phyloP scores from a whole-genome alignment of 2,888 invertebrate species.

The Xestia xanthographa region DNA sequence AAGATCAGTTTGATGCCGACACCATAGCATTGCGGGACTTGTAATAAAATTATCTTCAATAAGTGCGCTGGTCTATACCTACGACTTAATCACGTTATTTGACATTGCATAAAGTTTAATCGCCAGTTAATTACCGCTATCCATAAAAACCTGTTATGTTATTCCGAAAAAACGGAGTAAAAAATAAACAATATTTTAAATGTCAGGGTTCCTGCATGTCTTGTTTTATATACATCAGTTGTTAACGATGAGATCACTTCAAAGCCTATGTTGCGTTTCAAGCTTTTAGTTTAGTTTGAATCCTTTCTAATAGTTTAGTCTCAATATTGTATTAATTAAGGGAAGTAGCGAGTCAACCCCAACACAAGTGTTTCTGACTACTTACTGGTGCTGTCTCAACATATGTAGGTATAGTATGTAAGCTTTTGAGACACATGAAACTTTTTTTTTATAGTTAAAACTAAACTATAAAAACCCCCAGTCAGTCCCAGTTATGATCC shows the following conservation, averaged over 20 bases:
- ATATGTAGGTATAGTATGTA: too few species aligned
- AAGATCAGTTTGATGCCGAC: slow-evolving; percentile 19
- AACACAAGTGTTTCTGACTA: too few species aligned
- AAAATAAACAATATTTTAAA: background rate
- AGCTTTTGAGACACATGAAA: too few species aligned
- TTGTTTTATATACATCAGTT: background rate
- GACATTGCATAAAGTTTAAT: too few species aligned
- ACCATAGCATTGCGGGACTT: slow-evolving; percentile 6
- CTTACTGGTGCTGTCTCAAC: too few species aligned
- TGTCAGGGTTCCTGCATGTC: background rate
- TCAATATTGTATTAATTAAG: too few species aligned
- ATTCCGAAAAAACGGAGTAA: background rate
- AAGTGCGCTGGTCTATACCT: background rate
- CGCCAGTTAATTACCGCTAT: background rate
- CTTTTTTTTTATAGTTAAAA: too few species aligned
- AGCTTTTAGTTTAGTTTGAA: too few species aligned
- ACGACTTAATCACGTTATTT: background rate
- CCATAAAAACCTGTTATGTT: background rate
- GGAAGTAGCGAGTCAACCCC: too few species aligned
- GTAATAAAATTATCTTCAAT: background rate
- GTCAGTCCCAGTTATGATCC: too few species aligned
- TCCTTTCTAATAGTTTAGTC: too few species aligned
- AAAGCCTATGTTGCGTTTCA: background rate
- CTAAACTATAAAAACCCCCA: too few species aligned
- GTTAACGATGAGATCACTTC: background rate